Percentiles rank a stretch among this genome's conserved stretches.
Evolutionary conservation across 2,888 invertebrate genomes (phyloP).

Genomic region (Spodoptera picta): DNA sequence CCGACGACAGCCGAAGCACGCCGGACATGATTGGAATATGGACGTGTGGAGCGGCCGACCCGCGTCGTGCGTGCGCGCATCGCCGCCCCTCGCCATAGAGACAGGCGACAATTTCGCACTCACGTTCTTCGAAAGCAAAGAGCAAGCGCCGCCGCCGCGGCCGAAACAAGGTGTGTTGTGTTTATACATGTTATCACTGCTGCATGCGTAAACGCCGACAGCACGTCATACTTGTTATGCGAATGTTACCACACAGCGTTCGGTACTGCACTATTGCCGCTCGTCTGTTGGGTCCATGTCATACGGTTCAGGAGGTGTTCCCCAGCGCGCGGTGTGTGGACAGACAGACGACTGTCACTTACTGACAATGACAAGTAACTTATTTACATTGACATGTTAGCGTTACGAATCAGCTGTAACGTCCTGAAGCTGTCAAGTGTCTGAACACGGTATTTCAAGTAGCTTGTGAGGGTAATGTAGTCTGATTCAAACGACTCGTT

Average conservation of each 20-base stretch:
- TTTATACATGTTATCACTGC: conserved; percentile 50
- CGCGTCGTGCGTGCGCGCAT: conserved; percentile 90
- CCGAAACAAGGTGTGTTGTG: conserved; percentile 75
- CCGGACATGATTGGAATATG: conserved; percentile 88
- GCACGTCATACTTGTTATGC: conserved; percentile 32
- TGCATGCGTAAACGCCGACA: conserved; percentile 40
- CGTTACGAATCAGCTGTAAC: background rate
- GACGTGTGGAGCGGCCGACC: conserved; percentile 92
- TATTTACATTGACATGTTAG: too few species aligned
- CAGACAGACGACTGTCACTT: conserved; percentile 8
- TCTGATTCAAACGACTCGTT: background rate
- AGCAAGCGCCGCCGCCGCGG: conserved; percentile 80
- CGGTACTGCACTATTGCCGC: background rate
- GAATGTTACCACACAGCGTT: conserved; percentile 45
- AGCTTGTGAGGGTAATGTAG: conserved; percentile 4
- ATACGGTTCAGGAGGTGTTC: conserved; percentile 11
- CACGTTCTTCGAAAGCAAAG: conserved; percentile 93
- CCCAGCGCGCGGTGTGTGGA: conserved; percentile 2
- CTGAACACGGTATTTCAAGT: background rate
- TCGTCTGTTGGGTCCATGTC: conserved; percentile 9
- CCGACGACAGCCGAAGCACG: conserved; percentile 62
- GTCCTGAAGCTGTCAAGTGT: background rate
- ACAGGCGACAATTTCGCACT: conserved; percentile 94
- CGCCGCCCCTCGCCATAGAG: conserved; percentile 91
- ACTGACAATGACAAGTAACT: background rate